These are phyloP conservation scores for Stenolophus ochropezus DNA, from an alignment of 2,888 invertebrate genomes.

Conservation along the genomic window DNA sequence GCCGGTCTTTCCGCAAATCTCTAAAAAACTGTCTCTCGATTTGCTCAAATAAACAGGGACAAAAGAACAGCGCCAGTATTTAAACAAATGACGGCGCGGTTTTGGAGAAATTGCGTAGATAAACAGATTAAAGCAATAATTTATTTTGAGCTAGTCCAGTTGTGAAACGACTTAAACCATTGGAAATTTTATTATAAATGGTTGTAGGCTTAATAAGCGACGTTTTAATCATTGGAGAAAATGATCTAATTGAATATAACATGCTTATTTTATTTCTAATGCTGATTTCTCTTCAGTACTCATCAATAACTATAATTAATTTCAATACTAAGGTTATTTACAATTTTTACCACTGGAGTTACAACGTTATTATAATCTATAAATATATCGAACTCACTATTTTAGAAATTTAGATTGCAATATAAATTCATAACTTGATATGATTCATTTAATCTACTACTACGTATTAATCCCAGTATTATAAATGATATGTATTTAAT, in stretches of 20 bases:
- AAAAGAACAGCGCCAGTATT: constrained; percentile 45
- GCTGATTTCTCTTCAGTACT: constrained; percentile 3
- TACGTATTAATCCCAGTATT: no score
- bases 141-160: constrained; percentile 9
- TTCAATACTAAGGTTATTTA: background rate
- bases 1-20: constrained; percentile 38
- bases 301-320: constrained; percentile 24
- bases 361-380: no score
- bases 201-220: constrained; percentile 5
- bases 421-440: no score
- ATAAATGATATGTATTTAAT: no score
- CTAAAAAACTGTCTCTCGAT: constrained; percentile 31
- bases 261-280: constrained; percentile 10
- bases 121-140: constrained; percentile 17
- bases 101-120: constrained; percentile 32
- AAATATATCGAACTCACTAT: no score
- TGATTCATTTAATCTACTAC: no score
- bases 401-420: no score
- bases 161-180: background rate
- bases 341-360: background rate
- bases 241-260: constrained; percentile 6
- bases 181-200: background rate
- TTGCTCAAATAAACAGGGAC: constrained; percentile 49
- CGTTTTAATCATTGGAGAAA: constrained; percentile 25
- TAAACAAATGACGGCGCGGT: constrained; percentile 47